Conservation (phyloP, 2,888 invertebrate genomes). For the Drosophila helvetica region DNA sequence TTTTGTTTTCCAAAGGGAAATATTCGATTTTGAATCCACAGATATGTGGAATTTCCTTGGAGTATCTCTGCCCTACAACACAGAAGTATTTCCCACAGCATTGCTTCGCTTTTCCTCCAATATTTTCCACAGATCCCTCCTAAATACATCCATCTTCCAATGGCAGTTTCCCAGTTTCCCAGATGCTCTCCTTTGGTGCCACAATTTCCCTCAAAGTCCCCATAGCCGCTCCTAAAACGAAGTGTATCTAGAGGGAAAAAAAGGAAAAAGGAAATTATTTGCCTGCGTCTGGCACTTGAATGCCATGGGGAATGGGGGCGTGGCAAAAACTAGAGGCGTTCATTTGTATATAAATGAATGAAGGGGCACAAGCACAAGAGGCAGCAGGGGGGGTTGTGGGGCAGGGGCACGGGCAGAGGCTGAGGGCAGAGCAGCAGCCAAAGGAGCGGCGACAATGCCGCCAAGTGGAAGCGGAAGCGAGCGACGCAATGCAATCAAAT, state of each 20-base stretch:
- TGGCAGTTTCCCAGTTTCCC: too few species aligned
- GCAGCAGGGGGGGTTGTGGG: not conserved
- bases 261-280: slow-evolving; percentile 62
- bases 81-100: too few species aligned
- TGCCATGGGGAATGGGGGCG: slow-evolving; percentile 27
- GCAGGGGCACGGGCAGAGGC: not conserved
- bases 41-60: too few species aligned
- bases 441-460: slow-evolving; percentile 76
- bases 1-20: too few species aligned
- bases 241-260: not conserved
- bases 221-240: too few species aligned
- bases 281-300: slow-evolving; percentile 77
- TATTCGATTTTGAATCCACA: too few species aligned
- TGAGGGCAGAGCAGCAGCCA: slow-evolving; percentile 39
- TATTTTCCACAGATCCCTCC: too few species aligned
- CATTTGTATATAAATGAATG: slow-evolving; percentile 75
- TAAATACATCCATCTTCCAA: not conserved
- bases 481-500: slow-evolving; percentile 75
- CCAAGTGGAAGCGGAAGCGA: slow-evolving; percentile 55
- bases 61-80: too few species aligned
- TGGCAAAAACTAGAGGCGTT: slow-evolving; percentile 68
- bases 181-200: not conserved
- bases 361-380: slow-evolving; percentile 7
- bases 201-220: not conserved
- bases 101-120: too few species aligned